Conservation (phyloP, 2,888 invertebrate species). For the Scaptodrosophila latifasciaeformis region DNA sequence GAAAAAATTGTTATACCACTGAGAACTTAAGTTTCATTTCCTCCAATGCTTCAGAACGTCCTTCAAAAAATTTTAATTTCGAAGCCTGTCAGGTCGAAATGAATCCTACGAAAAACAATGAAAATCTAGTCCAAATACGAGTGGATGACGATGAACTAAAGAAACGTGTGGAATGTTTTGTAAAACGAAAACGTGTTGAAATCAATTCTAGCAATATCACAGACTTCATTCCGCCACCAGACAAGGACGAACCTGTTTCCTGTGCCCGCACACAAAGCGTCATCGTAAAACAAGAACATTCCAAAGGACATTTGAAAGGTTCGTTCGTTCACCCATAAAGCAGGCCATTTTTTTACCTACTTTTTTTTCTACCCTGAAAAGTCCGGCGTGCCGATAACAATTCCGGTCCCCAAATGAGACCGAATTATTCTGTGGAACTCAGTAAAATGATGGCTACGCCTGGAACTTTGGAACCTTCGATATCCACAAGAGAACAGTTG, state of each 20-base stretch:
- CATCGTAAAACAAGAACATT: conserved; percentile 82
- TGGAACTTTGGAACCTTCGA: not conserved
- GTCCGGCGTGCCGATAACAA: conserved; percentile 83
- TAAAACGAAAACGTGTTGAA: conserved; percentile 84
- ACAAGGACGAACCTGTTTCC: conserved; percentile 65
- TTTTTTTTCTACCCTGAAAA: conserved; percentile 2
- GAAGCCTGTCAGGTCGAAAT: conserved; percentile 37
- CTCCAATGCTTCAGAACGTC: conserved; percentile 4
- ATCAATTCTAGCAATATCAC: conserved; percentile 83
- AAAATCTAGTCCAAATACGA: conserved; percentile 80
- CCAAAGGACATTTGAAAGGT: conserved; percentile 89
- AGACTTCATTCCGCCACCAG: conserved; percentile 77
- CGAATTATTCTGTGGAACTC: conserved; percentile 74
- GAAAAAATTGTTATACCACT: no score
- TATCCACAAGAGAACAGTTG: conserved; percentile 75
- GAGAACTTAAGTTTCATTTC: no score
- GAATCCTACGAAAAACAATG: not conserved
- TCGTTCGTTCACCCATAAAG: conserved; percentile 20
- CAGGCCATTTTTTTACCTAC: not conserved
- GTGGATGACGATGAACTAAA: conserved; percentile 81
- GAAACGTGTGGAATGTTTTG: conserved; percentile 83
- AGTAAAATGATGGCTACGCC: conserved; percentile 75
- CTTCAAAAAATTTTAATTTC: conserved; percentile 35
- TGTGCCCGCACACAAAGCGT: conserved; percentile 87
- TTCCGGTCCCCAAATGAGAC: conserved; percentile 81